A percentile compares a stretch with the other conserved stretches of the same genome.
phyloP scores from a whole-genome alignment of 2,888 invertebrate species.

The Hemistola chrysoprasaria region DNA sequence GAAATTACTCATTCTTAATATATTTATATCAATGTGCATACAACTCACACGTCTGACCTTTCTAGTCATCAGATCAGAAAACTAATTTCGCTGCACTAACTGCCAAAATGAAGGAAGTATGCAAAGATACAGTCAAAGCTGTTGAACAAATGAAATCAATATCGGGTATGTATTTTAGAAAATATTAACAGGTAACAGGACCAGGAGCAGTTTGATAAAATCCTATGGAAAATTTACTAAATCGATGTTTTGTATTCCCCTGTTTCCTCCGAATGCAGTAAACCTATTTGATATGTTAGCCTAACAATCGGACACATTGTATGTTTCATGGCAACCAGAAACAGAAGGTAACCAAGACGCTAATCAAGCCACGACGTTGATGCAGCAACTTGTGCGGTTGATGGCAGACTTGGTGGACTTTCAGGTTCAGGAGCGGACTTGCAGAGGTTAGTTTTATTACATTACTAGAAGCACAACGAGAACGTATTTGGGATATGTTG shows the following conservation, averaged over 20 bases:
- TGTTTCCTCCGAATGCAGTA: no score
- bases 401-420: conserved; percentile 64
- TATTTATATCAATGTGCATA: no score
- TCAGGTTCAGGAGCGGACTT: conserved; percentile 66
- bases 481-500: no score
- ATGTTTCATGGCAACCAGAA: conserved; percentile 23
- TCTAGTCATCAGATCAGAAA: conserved; percentile 7
- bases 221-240: no score
- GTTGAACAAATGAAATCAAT: conserved; percentile 47
- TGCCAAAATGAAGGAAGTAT: conserved; percentile 56
- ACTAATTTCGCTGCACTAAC: conserved; percentile 45
- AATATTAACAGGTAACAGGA: no score
- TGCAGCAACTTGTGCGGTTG: conserved; percentile 62
- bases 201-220: no score
- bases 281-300: no score
- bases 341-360: conserved; percentile 41
- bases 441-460: conserved; percentile 51
- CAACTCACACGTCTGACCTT: no score
- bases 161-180: conserved; percentile 37
- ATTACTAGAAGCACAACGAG: no score
- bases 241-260: no score
- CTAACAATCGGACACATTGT: no score
- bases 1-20: no score
- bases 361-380: conserved; percentile 43
- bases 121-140: conserved; percentile 53